These are phyloP conservation scores for Andrena bicolor DNA, from an alignment of 2,888 invertebrate species.

Conservation along the genomic window DNA sequence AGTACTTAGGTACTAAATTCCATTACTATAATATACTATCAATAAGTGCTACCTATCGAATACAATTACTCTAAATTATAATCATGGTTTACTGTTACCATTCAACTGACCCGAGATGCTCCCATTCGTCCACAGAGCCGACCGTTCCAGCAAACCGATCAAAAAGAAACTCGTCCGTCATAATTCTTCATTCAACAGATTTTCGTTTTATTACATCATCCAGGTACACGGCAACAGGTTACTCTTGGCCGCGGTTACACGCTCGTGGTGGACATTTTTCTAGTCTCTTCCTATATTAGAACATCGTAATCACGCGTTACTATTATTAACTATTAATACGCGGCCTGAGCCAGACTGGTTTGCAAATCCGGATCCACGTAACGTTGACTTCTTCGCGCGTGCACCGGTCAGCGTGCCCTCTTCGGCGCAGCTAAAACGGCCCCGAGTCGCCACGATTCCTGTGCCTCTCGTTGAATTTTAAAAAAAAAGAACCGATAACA, in stretches of 20 bases:
- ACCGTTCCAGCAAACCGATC: conserved; percentile 12
- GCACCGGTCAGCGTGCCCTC: neutral
- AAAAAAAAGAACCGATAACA: neutral
- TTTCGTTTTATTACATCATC: neutral
- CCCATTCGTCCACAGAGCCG: neutral
- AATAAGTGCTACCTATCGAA: neutral
- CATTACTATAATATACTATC: too few relatives aligned
- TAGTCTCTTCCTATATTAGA: conserved; percentile 40
- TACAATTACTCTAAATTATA: neutral
- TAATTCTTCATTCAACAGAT: neutral
- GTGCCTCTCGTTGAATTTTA: neutral
- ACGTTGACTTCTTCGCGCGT: conserved; percentile 15
- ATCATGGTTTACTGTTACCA: neutral
- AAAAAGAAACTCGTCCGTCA: conserved; percentile 19
- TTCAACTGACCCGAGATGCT: neutral
- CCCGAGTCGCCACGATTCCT: too few relatives aligned
- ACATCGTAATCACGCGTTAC: conserved; percentile 47
- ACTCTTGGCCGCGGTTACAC: neutral
- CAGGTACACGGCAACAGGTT: neutral
- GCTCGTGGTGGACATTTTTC: conserved; percentile 2
- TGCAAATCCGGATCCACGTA: conserved; percentile 51
- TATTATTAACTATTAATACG: conserved; percentile 57
- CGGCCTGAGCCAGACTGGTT: conserved; percentile 42
- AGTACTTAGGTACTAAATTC: too few relatives aligned
- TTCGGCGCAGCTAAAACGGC: neutral